Evolutionary conservation across 2,797 vertebrate species (phyloP).

Genomic region (Moxostoma hubbsi): DNA sequence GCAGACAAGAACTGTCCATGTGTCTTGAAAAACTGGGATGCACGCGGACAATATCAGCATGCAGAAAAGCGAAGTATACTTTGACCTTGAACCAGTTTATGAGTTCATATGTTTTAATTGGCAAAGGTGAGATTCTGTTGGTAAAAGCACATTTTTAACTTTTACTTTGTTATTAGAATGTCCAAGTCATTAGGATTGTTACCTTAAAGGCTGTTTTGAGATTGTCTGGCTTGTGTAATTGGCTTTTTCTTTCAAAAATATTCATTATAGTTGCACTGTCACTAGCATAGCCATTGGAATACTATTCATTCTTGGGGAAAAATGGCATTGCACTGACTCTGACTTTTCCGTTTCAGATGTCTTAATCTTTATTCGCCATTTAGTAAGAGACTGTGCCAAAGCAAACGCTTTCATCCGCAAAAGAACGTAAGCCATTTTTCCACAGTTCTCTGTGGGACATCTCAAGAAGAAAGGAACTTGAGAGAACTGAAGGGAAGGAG

Average conservation of each 20-base stretch:
- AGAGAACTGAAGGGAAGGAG: constrained; percentile 69
- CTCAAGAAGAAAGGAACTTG: constrained; percentile 55
- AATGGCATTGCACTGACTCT: constrained; percentile 31
- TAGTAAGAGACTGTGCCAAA: constrained; percentile 81
- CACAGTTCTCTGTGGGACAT: constrained; percentile 60
- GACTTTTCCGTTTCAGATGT: constrained; percentile 75
- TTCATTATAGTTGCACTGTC: constrained; percentile 30
- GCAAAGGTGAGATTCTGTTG: neutral
- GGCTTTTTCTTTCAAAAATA: constrained; percentile 11
- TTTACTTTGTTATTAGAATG: constrained; percentile 22
- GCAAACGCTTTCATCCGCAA: constrained; percentile 75
- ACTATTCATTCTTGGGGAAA: no score
- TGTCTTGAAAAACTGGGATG: no score
- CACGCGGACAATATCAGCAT: no score
- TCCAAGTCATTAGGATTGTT: constrained; percentile 28
- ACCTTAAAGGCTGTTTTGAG: constrained; percentile 6
- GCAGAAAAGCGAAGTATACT: no score
- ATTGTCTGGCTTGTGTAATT: neutral
- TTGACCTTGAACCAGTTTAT: no score
- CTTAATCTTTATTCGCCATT: constrained; percentile 68
- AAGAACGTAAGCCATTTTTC: constrained; percentile 49
- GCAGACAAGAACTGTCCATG: no score
- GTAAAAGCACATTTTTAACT: constrained; percentile 19
- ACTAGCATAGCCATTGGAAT: constrained; percentile 22
- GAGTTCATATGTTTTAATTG: constrained; percentile 1